phyloP scores from a whole-genome alignment of 1,140 invertebrate species.

The Drosophila lacertosa region DNA sequence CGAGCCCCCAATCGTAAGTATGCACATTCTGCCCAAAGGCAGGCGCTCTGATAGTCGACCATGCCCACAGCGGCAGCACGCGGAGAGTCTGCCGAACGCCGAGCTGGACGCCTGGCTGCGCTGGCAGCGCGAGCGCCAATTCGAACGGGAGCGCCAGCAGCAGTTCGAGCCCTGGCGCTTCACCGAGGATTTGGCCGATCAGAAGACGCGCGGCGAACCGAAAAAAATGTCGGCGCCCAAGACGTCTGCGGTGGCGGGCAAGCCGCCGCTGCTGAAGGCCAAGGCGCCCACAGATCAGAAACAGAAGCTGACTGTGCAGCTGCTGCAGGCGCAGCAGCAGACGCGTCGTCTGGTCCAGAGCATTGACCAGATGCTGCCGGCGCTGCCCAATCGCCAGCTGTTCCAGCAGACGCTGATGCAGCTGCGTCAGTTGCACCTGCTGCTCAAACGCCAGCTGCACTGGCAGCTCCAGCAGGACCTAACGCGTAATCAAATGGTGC shows the following conservation, averaged over 20 bases:
- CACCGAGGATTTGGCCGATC: slow-evolving; percentile 5
- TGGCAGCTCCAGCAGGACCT: slow-evolving; percentile 16
- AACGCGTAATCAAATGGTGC: neutral
- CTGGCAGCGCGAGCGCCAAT: slow-evolving; percentile 28
- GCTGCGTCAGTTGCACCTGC: slow-evolving; percentile 24
- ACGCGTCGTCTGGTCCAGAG: slow-evolving; percentile 11
- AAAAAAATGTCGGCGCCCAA: neutral
- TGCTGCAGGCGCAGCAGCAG: slow-evolving; percentile 19
- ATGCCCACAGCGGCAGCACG: no score
- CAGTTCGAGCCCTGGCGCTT: slow-evolving; percentile 21
- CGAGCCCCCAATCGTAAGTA: slow-evolving; percentile 7
- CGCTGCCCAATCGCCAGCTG: slow-evolving; percentile 23
- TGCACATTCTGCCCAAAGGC: no score
- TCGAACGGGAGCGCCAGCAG: slow-evolving; percentile 24
- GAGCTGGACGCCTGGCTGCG: slow-evolving; percentile 26
- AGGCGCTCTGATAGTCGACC: no score
- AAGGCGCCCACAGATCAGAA: neutral
- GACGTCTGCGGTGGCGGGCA: neutral
- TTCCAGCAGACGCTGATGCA: slow-evolving; percentile 30
- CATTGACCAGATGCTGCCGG: slow-evolving; percentile 35
- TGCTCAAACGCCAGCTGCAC: slow-evolving; percentile 23
- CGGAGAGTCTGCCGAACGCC: neutral
- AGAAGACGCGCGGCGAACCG: neutral
- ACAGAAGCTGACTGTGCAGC: slow-evolving; percentile 11
- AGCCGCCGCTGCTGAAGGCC: neutral